These are phyloP conservation scores for Zygothrica quintamaculata DNA, from an alignment of 2,888 invertebrate species.

Conservation along the genomic window DNA sequence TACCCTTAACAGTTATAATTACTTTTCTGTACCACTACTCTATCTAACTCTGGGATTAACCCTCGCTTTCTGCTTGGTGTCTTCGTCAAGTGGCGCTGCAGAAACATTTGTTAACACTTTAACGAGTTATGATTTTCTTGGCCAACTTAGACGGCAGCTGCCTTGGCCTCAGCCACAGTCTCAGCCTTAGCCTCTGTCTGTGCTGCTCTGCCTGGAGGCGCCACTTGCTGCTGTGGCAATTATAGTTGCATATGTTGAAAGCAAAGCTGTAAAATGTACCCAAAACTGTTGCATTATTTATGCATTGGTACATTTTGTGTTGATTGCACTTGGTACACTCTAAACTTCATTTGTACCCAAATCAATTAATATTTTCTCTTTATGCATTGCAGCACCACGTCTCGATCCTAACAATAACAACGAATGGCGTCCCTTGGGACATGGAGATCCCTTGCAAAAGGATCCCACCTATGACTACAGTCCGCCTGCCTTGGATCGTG, in stretches of 20 bases:
- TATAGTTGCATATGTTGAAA: constrained; percentile 53
- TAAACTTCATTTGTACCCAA: no score
- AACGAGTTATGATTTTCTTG: constrained; percentile 74
- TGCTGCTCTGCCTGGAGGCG: constrained; percentile 19
- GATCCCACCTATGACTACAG: constrained; percentile 94
- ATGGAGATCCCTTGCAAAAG: constrained; percentile 92
- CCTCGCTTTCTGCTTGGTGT: constrained; percentile 5
- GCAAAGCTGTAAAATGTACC: no score
- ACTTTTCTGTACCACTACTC: no score
- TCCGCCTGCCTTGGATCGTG: constrained; percentile 91
- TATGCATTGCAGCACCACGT: constrained; percentile 86
- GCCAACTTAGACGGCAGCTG: background rate
- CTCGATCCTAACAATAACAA: constrained; percentile 89
- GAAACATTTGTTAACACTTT: constrained; percentile 83
- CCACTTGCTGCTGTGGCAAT: constrained; percentile 52
- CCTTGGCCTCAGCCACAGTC: no score
- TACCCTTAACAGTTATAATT: no score
- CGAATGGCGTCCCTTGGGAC: constrained; percentile 93
- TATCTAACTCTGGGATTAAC: no score
- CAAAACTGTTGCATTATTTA: no score
- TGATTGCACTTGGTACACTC: no score
- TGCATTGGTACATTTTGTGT: no score
- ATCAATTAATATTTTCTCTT: constrained; percentile 44
- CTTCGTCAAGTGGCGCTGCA: constrained; percentile 48
- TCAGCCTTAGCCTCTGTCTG: background rate